Base-by-base conservation (phyloP, 1,140 invertebrate genomes). In the Metaphire vulgaris region DNA sequence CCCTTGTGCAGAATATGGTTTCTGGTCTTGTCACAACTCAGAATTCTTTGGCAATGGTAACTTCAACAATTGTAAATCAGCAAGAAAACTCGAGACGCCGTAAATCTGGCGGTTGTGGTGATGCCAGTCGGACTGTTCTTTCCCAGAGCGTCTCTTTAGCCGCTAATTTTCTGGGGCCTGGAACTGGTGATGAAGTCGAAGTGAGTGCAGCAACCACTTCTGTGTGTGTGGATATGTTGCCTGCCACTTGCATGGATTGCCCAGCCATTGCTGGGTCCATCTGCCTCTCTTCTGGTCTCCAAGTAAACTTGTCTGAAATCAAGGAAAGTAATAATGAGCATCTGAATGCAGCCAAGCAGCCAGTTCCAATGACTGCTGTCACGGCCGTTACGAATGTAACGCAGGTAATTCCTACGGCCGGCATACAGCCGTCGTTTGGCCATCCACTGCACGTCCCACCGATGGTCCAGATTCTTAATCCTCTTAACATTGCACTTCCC, bases 1-100 rank as follows among this genome's bases (percentile, higher is more conserved):
- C 78, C 69, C 29, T 78, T 31, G 79, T 79, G 29, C 72, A 79
- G 67, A 78, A 79, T 41, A 79, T 79, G 79, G 74, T 79, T 2
- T 76, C 73, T 12, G 79, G 77, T 32, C 77, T 79, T 1, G 70
- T 79, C 29, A 73, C 74, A 2, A 76, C 79, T 0, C 32, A 75
- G 34, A 74, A 78, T 64, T 41, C 72, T 56, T 34, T 73, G 72
- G 72, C 72, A 33, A 34, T 34, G 28, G 72, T 73, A 32, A 64
- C 72, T 14, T 28, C 72, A 1, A 33, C 56, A 2, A 73, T 73
- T 31, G 56, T 73, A 26, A 73, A 34, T 56, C 41, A 21, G 6
- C 21, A 6, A 6, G 41, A 56, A 6, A 56, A 6, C 6, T 56
- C 41, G 6, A 56, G 41, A 56, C 41, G 41, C 6, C 41, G 41